These are phyloP conservation scores for Argya squamiceps DNA, from an alignment of 2,797 vertebrate genomes.

Conservation along the genomic window DNA sequence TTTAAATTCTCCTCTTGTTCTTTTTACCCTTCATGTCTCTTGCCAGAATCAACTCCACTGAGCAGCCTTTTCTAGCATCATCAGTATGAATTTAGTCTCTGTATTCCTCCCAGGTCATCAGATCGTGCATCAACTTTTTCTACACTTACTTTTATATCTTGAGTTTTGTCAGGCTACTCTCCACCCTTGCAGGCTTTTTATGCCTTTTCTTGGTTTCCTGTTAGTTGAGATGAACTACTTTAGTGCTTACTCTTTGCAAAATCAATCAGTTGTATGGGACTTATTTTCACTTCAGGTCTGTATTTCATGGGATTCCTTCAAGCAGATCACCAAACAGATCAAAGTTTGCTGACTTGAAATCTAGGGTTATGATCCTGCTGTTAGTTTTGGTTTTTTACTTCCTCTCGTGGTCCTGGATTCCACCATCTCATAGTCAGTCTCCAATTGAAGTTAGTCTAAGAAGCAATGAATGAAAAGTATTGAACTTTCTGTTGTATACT, in stretches of 20 bases:
- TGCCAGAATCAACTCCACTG: background rate
- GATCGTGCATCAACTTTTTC: rapidly evolving
- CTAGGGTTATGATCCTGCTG: background rate
- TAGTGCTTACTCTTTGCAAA: background rate
- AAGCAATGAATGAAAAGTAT: background rate
- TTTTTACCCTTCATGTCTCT: background rate
- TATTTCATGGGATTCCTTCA: background rate
- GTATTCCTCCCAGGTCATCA: background rate
- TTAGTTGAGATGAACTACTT: background rate
- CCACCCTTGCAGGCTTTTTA: background rate
- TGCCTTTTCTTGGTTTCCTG: background rate
- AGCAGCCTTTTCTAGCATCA: background rate
- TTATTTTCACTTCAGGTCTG: background rate
- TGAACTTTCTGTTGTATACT: background rate
- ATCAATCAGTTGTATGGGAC: background rate
- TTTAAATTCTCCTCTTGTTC: background rate
- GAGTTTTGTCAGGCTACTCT: background rate
- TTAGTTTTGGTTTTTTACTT: background rate
- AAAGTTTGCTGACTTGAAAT: background rate
- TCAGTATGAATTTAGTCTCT: background rate
- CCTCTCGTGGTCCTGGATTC: background rate
- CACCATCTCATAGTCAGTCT: background rate
- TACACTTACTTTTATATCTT: background rate
- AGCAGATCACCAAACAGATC: background rate
- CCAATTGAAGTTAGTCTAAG: background rate